Percentiles rank a stretch among this genome's conserved stretches.
These are phyloP conservation scores for Phortica variegata DNA, from an alignment of 1,140 invertebrate genomes.

Conservation along the genomic window DNA sequence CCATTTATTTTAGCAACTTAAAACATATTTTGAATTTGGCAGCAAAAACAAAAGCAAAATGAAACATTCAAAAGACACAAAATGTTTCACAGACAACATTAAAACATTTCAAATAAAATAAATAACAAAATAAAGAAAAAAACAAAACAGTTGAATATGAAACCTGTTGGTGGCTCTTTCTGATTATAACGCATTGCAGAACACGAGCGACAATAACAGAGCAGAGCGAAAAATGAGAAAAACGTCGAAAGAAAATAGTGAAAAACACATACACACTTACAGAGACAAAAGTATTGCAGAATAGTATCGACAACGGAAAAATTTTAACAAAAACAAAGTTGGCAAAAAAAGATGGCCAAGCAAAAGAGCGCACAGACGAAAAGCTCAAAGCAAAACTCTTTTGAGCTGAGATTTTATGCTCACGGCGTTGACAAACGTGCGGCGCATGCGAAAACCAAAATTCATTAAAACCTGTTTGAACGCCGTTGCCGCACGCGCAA, in stretches of 20 bases:
- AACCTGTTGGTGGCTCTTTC: no score
- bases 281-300: conserved; percentile 32
- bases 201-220: no score
- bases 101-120: conserved; percentile 4
- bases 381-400: conserved; percentile 7
- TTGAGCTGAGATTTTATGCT: not conserved
- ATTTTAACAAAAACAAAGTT: conserved; percentile 17
- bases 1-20: no score
- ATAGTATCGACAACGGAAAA: conserved; percentile 29
- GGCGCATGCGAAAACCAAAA: conserved; percentile 43
- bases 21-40: conserved; percentile 37
- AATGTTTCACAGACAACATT: conserved; percentile 15
- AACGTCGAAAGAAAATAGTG: conserved; percentile 7
- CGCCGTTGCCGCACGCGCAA: conserved; percentile 14
- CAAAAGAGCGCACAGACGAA: no score
- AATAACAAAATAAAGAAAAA: conserved; percentile 18
- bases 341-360: not conserved
- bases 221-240: conserved; percentile 10
- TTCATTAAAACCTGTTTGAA: conserved; percentile 40
- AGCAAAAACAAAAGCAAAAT: no score
- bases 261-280: conserved; percentile 5
- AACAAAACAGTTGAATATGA: no score
- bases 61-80: no score
- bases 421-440: conserved; percentile 14
- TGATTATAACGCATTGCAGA: no score